phyloP scores from a whole-genome alignment of 2,888 invertebrate genomes.

The Cosmorhoe ocellata region DNA sequence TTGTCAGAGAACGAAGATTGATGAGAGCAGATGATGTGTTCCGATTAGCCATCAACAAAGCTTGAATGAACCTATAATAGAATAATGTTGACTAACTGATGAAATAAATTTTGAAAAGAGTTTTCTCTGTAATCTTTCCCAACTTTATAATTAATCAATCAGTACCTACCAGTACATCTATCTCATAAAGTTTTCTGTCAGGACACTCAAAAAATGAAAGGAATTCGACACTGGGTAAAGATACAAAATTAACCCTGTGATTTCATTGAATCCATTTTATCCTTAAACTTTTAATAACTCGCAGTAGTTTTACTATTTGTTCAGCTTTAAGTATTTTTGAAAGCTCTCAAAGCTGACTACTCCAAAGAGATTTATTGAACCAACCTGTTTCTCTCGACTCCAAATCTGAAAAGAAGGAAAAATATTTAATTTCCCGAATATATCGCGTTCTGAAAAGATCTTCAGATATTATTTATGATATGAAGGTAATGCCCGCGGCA shows the following conservation, averaged over 20 bases:
- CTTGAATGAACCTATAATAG: slow-evolving; percentile 21
- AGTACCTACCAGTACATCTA: too few species aligned
- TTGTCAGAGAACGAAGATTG: slow-evolving; percentile 36
- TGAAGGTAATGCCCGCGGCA: background rate
- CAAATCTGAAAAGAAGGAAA: slow-evolving; percentile 17
- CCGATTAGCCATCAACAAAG: slow-evolving; percentile 25
- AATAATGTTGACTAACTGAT: slow-evolving; percentile 16
- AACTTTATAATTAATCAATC: too few species aligned
- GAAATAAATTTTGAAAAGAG: slow-evolving; percentile 16
- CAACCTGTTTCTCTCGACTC: slow-evolving; percentile 21
- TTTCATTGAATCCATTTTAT: too few species aligned
- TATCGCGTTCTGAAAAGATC: background rate
- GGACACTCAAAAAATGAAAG: too few species aligned
- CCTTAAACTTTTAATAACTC: too few species aligned
- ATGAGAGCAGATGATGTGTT: slow-evolving; percentile 33
- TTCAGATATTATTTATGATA: too few species aligned
- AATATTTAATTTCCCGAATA: background rate
- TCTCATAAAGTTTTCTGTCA: background rate
- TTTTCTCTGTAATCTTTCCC: too few species aligned
- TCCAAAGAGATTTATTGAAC: slow-evolving; percentile 25
- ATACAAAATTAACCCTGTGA: background rate
- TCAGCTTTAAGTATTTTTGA: too few species aligned
- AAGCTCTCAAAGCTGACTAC: background rate
- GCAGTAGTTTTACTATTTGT: background rate
- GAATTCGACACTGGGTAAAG: too few species aligned